A percentile compares a stretch with the other conserved stretches of the same genome.
phyloP scores from a whole-genome alignment of 2,888 invertebrate species.

The Pterostichus madidus region DNA sequence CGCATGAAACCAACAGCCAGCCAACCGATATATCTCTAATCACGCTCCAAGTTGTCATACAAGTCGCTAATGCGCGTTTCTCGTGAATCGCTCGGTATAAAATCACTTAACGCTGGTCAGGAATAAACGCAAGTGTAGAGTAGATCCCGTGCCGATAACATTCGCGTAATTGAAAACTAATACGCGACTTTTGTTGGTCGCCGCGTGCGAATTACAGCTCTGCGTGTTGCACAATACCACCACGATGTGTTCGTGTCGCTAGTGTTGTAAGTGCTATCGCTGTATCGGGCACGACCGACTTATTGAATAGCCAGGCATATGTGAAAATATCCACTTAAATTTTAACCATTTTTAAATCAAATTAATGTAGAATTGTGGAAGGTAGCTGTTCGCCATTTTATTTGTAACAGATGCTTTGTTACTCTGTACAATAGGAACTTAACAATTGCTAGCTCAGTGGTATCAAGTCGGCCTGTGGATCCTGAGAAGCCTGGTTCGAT shows the following conservation, averaged over 20 bases:
- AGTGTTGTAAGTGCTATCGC: neutral
- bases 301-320: neutral
- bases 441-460: too few relatives aligned
- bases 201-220: constrained; percentile 33
- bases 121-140: constrained; percentile 45
- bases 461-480: too few relatives aligned
- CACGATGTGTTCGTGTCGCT: neutral
- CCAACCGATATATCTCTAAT: constrained; percentile 4
- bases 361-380: too few relatives aligned
- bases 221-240: neutral
- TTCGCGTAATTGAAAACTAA: constrained; percentile 64
- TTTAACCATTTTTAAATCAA: too few relatives aligned
- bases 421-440: too few relatives aligned
- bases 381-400: too few relatives aligned
- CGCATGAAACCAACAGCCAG: neutral
- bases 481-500: too few relatives aligned
- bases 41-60: constrained; percentile 34
- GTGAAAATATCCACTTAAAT: too few relatives aligned
- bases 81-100: constrained; percentile 54
- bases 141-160: constrained; percentile 28
- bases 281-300: neutral
- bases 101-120: constrained; percentile 60
- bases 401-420: neutral
- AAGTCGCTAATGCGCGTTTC: constrained; percentile 56
- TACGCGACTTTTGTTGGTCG: constrained; percentile 45